Conservation (phyloP, 1,140 invertebrate species). For the Colletes latitarsis region DNA sequence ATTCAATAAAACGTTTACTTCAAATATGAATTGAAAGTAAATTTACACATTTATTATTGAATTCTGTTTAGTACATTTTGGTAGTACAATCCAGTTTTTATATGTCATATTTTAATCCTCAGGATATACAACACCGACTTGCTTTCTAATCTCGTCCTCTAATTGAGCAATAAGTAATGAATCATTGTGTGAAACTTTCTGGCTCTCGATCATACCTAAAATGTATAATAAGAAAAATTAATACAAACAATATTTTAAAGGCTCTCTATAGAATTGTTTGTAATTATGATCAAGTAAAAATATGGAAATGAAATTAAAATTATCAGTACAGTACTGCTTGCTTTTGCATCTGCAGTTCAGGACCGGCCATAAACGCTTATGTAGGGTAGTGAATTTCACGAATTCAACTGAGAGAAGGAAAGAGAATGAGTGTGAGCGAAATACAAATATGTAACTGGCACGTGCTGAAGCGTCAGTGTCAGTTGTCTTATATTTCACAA, state of each 20-base stretch:
- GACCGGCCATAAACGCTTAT: too few relatives aligned
- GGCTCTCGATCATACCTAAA: slow-evolving; percentile 85
- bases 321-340: too few relatives aligned
- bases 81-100: neutral
- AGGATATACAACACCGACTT: slow-evolving; percentile 85
- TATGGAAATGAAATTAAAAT: neutral
- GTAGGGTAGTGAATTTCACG: too few relatives aligned
- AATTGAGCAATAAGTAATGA: slow-evolving; percentile 84
- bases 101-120: slow-evolving; percentile 43
- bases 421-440: neutral
- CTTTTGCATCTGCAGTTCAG: too few relatives aligned
- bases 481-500: too few relatives aligned
- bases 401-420: too few relatives aligned
- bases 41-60: too few relatives aligned
- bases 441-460: too few relatives aligned
- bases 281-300: slow-evolving; percentile 30
- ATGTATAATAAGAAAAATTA: slow-evolving; percentile 59
- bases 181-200: slow-evolving; percentile 83
- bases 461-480: too few relatives aligned
- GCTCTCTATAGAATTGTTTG: slow-evolving; percentile 65
- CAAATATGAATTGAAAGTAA: too few relatives aligned
- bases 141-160: slow-evolving; percentile 85
- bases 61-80: too few relatives aligned
- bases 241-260: slow-evolving; percentile 54
- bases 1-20: too few relatives aligned